Base-by-base conservation (phyloP, 2,888 invertebrate species). In the Lithophane ornitopus region DNA sequence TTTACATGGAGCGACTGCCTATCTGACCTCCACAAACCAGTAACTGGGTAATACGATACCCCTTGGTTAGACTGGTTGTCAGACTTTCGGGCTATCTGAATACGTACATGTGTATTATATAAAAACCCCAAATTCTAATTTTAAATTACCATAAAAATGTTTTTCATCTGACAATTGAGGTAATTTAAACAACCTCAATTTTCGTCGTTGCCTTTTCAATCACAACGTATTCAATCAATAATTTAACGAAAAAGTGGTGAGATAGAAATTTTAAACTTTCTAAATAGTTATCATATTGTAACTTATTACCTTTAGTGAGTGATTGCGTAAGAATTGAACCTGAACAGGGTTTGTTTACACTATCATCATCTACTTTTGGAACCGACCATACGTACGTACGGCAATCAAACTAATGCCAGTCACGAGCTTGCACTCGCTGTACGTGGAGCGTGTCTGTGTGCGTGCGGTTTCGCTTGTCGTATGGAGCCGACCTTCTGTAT, bases 401-500 rank as follows among this genome's bases (percentile, higher is more conserved):
- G 1, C 26, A 1, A 44, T 63, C 11, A 11, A 44, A 19, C 19
- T 11, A 44, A 26, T 19, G 19, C 0, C 12, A 26, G 12, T 44
- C 26, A 19, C 16, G 44, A 44, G 12, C 19, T 65, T 26, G 19
- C 11, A 44, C 19, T 12, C 1, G 6, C 28, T 9, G 28, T 28
- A 66, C 22, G 9, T 26, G 41, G 41, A 58, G 19, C 19, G 8
- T 12, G 16, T 63, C 22, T 6, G 3, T 65, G 19, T 11, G 75
- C 7, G 16, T 28, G 16, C 46, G 7, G n/a, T 39, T 65, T 28
- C 2, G 16, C 2, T 39, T 7, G 1, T 9, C 11, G 8, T 22
- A 44, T 22, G 0, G 6, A 34, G 0, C 34, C 3, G 2, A 68
- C 76, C 76, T 76, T 76, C 76, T 76, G 76, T 22, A 19, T 14